Percentiles rank a stretch among this genome's conserved stretches.
Evolutionary conservation across 2,797 vertebrate species (phyloP).

Genomic region (Acanthurus leucopareius): DNA sequence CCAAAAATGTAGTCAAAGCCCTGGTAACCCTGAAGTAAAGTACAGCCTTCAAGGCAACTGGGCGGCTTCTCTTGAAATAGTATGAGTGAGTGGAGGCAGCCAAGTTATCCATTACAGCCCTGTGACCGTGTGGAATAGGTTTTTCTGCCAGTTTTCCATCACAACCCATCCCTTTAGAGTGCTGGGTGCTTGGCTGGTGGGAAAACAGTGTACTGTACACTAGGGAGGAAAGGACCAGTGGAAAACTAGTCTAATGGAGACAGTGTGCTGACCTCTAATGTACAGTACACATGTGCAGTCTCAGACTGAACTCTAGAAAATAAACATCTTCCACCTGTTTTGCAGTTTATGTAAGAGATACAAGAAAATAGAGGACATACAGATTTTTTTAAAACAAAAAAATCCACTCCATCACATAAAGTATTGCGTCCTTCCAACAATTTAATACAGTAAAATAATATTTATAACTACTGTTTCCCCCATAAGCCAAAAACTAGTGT

Average conservation of each 20-base stretch:
- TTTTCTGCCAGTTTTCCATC: conserved; percentile 85
- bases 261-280: conserved; percentile 47
- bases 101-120: conserved; percentile 83
- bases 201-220: conserved; percentile 69
- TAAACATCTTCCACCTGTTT: conserved; percentile 7
- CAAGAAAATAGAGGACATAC: neutral
- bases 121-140: conserved; percentile 81
- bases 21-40: conserved; percentile 76
- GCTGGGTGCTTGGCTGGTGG: conserved; percentile 63
- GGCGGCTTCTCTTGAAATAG: conserved; percentile 84
- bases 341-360: neutral
- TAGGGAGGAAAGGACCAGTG: conserved; percentile 49
- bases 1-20: conserved; percentile 71
- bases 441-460: conserved; percentile 1
- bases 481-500: neutral
- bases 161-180: conserved; percentile 78
- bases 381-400: neutral
- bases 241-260: conserved; percentile 62
- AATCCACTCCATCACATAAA: neutral
- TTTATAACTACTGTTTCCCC: neutral
- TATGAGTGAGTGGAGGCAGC: conserved; percentile 70
- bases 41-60: conserved; percentile 77
- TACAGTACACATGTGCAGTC: conserved; percentile 31
- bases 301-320: conserved; percentile 23
- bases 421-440: neutral